phyloP scores from a whole-genome alignment of 1,140 invertebrate genomes.

The Ganaspis sp. region DNA sequence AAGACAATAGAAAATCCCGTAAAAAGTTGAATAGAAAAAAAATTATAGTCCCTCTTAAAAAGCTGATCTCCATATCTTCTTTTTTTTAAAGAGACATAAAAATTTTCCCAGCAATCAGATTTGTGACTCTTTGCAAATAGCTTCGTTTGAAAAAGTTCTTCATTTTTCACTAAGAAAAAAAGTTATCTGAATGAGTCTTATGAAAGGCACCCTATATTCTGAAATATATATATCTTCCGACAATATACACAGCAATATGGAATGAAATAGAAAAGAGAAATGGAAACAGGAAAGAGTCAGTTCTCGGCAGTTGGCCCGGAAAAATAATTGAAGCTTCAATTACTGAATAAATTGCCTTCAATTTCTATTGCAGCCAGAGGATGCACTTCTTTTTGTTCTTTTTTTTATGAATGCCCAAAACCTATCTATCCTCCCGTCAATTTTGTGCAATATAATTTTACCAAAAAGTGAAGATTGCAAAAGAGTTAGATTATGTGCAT shows the following conservation, averaged over 20 bases:
- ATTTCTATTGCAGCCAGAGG: slow-evolving; percentile 27
- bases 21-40: background rate
- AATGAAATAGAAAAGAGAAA: slow-evolving; percentile 31
- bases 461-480: background rate
- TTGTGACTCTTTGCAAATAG: background rate
- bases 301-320: slow-evolving; percentile 24
- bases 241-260: background rate
- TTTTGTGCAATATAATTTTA: slow-evolving; percentile 17
- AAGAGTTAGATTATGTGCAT: too few species aligned
- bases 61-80: background rate
- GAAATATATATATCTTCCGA: background rate
- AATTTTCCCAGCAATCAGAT: background rate
- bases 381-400: slow-evolving; percentile 18
- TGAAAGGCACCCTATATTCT: background rate
- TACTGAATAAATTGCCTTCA: slow-evolving; percentile 36
- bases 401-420: slow-evolving; percentile 24
- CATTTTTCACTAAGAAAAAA: slow-evolving; percentile 8
- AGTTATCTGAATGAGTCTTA: slow-evolving; percentile 19
- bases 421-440: slow-evolving; percentile 5
- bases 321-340: slow-evolving; percentile 53
- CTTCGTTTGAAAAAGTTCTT: slow-evolving; percentile 2
- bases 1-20: background rate
- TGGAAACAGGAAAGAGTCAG: slow-evolving; percentile 25
- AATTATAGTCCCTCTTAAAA: slow-evolving; percentile 16
- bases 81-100: background rate